Evolutionary conservation across 2,797 vertebrate species (phyloP), one percentile per base, ranked within the genome.

Genomic region (Chiloscyllium punctatum): DNA sequence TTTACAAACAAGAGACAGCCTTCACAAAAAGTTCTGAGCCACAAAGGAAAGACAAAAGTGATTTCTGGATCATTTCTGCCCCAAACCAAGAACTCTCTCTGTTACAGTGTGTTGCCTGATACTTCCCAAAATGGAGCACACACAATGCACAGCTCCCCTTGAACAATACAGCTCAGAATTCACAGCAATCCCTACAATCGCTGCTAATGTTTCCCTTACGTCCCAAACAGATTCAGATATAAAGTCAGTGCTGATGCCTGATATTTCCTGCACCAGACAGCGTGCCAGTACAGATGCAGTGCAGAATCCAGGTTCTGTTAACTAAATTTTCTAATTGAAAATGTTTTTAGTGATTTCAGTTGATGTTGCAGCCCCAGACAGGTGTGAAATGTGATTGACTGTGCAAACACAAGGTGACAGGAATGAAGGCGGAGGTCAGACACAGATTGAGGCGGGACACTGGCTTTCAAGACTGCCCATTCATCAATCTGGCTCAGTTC

Each of bases 401-500:
- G 62, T 69, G 90, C 66, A 92, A 92, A 92, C 90, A 69, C 66
- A 69, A 42, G n/a, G 90, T 92, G 90, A 42, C 18, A 25, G 66
- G 0, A 92, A 92, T 69, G 16, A 42, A 68, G 48, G 48, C 21
- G 25, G n/a, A 68, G 90, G 90, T 69, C 90, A 42, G 90, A 16
- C 57, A 33, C 51, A 88, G 86, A 88, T 57, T 0, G 86, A 69
- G 48, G 90, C 18, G 8, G 62, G n/a, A 25, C 90, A 42, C 2
- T 92, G 90, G n/a, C 62, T 37, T 42, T 92, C 90, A 92, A 91
- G n/a, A 42, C 90, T 92, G 90, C 37, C 62, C 66, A 42, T 92
- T 92, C 69, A 92, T 92, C 90, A 92, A 92, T 42, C 90, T 92
- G 90, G 90, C 90, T 68, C n/a, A 25, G 62, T 68, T 92, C n/a